phyloP scores from a whole-genome alignment of 2,797 vertebrate species.

The Onychomys arenicola region DNA sequence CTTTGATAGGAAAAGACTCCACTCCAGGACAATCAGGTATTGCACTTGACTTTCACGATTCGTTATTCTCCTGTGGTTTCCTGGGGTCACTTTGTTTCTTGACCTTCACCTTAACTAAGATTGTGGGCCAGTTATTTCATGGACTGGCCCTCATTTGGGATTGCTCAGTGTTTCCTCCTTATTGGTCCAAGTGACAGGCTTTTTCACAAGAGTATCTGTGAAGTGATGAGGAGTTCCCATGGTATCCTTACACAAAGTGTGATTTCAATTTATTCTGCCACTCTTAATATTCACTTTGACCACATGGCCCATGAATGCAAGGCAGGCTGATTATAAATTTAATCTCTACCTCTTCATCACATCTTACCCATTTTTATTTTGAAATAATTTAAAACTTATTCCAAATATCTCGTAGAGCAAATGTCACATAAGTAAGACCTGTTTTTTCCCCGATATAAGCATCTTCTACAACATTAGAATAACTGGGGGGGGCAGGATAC shows the following conservation, averaged over 20 bases:
- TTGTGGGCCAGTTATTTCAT: slow-evolving; percentile 1
- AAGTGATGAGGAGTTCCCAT: neutral
- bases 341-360: neutral
- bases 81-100: slow-evolving; percentile 40
- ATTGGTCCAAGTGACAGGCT: neutral
- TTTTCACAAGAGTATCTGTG: slow-evolving; percentile 23
- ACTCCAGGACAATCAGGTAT: neutral
- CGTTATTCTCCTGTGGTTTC: neutral
- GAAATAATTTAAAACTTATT: slow-evolving; percentile 42
- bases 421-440: neutral
- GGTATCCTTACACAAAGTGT: neutral
- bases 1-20: slow-evolving; percentile 1
- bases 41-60: neutral
- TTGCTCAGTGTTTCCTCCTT: slow-evolving; percentile 3
- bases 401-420: neutral
- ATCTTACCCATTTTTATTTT: neutral
- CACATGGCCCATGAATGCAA: neutral
- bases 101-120: slow-evolving; percentile 20
- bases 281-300: slow-evolving; percentile 14
- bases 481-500: neutral
- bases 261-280: slow-evolving; percentile 20
- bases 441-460: neutral
- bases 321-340: neutral
- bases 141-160: neutral
- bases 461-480: slow-evolving; percentile 32